These are phyloP conservation scores for Spinus pinus DNA, from an alignment of 2,797 vertebrate species.

Conservation along the genomic window DNA sequence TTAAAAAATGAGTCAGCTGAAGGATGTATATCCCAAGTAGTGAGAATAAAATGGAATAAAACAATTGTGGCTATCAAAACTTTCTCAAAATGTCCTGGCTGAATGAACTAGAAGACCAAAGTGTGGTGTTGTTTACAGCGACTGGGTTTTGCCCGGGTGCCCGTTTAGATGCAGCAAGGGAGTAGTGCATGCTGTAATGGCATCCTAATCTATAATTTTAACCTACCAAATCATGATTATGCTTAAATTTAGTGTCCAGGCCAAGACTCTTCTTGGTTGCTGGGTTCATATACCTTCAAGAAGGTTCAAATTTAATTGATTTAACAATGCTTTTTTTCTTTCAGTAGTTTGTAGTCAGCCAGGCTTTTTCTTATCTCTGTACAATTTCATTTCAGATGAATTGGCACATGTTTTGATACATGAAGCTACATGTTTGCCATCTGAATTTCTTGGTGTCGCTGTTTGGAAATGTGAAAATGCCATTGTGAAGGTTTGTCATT, in stretches of 20 bases:
- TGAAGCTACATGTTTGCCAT: neutral
- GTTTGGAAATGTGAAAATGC: neutral
- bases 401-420: conserved; percentile 10
- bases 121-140: neutral
- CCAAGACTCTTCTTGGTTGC: neutral
- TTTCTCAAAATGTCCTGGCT: neutral
- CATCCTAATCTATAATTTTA: neutral
- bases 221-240: neutral
- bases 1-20: conserved; percentile 38
- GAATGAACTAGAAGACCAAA: neutral
- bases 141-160: neutral
- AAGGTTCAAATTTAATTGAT: neutral
- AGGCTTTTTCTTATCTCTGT: neutral
- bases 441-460: neutral
- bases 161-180: neutral
- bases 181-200: neutral
- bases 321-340: neutral
- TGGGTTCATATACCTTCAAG: neutral
- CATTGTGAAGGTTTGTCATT: neutral
- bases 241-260: neutral
- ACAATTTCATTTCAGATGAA: neutral
- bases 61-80: neutral
- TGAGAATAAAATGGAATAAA: conserved; percentile 24
- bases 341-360: neutral
- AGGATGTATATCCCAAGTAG: conserved; percentile 3